phyloP scores from a whole-genome alignment of 2,888 invertebrate species.

The Corythucha ciliata region DNA sequence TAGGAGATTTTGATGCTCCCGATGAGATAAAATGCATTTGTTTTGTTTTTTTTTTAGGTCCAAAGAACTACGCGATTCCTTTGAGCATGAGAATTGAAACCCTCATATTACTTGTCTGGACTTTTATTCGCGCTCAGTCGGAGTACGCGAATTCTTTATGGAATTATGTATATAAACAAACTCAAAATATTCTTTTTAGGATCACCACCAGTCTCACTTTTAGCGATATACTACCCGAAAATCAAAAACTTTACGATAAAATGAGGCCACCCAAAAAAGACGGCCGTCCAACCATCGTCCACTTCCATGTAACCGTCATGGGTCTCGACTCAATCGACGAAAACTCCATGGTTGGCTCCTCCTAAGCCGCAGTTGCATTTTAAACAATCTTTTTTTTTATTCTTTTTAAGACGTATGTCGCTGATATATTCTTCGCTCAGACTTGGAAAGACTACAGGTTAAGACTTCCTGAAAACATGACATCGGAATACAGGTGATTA shows the following conservation, averaged over 20 bases:
- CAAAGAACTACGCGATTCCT: no score
- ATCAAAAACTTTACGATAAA: constrained; percentile 80
- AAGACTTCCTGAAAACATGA: constrained; percentile 82
- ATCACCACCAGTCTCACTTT: constrained; percentile 52
- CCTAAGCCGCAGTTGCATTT: neutral
- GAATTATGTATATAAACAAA: neutral
- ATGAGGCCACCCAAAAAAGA: constrained; percentile 88
- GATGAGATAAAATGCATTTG: no score
- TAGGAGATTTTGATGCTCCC: no score
- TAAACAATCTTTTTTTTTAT: neutral
- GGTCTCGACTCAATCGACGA: constrained; percentile 92
- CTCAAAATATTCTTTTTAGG: constrained; percentile 4
- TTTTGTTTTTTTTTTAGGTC: no score
- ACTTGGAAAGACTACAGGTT: constrained; percentile 86
- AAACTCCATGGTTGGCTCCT: constrained; percentile 88
- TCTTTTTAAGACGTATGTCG: constrained; percentile 65
- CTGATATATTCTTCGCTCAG: constrained; percentile 87
- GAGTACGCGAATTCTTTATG: no score
- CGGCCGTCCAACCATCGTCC: constrained; percentile 76
- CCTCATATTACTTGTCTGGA: no score
- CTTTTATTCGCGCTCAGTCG: no score
- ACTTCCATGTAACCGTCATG: constrained; percentile 90
- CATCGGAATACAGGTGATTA: constrained; percentile 69
- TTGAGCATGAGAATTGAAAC: no score
- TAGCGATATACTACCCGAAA: constrained; percentile 75